Percentiles rank a stretch among this genome's conserved stretches.
These are phyloP conservation scores for Phylloscopus trochilus DNA, from an alignment of 2,113 vertebrate species.

Conservation along the genomic window DNA sequence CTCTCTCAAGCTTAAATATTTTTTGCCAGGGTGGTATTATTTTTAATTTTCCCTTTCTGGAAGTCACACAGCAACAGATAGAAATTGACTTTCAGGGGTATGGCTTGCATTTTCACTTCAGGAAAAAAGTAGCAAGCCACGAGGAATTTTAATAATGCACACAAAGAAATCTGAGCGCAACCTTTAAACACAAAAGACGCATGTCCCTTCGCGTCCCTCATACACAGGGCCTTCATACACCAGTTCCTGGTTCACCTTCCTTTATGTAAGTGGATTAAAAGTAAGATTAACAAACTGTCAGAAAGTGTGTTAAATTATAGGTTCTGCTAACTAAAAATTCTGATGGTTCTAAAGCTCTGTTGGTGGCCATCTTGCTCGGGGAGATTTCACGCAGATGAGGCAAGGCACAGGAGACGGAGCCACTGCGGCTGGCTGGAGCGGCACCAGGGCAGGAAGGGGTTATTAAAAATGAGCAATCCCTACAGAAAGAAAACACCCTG, in stretches of 20 bases:
- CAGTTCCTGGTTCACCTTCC: conserved; percentile 54
- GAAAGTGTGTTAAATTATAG: conserved; percentile 58
- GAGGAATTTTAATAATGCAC: conserved; percentile 47
- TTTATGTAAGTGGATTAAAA: conserved; percentile 64
- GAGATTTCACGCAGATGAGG: conserved; percentile 48
- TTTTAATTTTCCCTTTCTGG: not conserved
- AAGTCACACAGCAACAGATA: not conserved
- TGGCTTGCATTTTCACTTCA: conserved; percentile 21
- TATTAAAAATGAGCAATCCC: not conserved
- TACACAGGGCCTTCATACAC: not conserved
- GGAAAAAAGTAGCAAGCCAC: conserved; percentile 1
- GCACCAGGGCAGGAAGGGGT: not conserved
- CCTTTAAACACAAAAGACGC: conserved; percentile 65
- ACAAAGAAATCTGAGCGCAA: conserved; percentile 64
- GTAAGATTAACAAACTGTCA: conserved; percentile 64
- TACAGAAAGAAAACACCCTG: not conserved
- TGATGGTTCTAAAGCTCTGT: conserved; percentile 53
- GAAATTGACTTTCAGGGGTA: not conserved
- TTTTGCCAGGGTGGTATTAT: not conserved
- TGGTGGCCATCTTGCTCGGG: conserved; percentile 65
- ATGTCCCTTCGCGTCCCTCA: conserved; percentile 35
- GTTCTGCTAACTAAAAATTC: conserved; percentile 49
- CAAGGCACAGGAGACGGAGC: not conserved
- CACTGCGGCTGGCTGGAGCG: not conserved
- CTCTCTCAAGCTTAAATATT: not conserved